Base-by-base conservation (phyloP, 2,888 invertebrate species). In the Eristalis pertinax region DNA sequence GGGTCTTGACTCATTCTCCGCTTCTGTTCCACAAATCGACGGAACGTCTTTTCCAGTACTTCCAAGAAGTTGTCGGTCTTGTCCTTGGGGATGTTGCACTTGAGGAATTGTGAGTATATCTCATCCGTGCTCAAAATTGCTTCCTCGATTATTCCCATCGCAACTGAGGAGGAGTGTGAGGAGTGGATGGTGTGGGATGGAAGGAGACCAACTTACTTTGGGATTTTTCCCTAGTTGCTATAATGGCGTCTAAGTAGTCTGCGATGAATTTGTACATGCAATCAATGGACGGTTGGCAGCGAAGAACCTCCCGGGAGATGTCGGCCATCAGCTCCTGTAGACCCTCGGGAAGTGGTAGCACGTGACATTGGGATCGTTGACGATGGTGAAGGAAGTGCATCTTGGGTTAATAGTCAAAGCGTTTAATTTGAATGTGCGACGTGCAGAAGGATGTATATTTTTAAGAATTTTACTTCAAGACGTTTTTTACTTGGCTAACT, bases 231-330 rank as follows among this genome's bases (percentile, higher is more conserved):
- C 96, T 94, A 0, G 95, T 95, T 15, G 95, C 94, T 80, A 96
- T 92, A 89, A 96, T 91, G 0, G 95, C 94, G 87, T 95, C 95
- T 43, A 96, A 92, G 91, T 96, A 97, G 90, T 96, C 95, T 0
- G 96, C 95, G 80, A 96, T 95, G 90, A 96, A 97, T 72, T 94
- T 92, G 91, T 95, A 95, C 2, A 96, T 92, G 80, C 96, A 93
- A 43, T 92, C 90, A 5, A 90, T 89, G 32, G 90, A 89, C 0
- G 97, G 96, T 90, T 96, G 95, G 15, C 94, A 94, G 88, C 96
- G 94, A n/a, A 97, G 91, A 2, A 96, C 96, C 93, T 96, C 96
- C 86, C 96, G 94, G 0, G 96, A 95, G 88, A 97, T 96, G 91
- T 97, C 96, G 64, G 94, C 93, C 93, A 96, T 95, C 63, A 97